Conservation (phyloP, 2,888 invertebrate genomes). For the Pollenia amentaria region DNA sequence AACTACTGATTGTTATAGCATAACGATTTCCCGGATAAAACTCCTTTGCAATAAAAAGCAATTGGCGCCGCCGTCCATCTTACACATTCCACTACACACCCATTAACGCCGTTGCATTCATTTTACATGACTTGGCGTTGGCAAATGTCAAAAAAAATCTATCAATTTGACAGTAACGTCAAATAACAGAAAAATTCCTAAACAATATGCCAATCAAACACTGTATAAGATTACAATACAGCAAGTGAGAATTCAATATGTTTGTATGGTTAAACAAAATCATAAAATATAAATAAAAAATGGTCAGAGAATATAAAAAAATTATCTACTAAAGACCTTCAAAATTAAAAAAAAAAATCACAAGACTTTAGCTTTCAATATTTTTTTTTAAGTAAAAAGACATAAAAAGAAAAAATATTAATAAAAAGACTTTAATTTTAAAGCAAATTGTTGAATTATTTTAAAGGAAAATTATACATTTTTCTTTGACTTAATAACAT, state of each 20-base stretch:
- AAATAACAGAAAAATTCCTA: constrained; percentile 9
- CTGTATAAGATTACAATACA: background rate
- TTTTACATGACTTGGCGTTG: constrained; percentile 46
- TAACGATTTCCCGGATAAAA: background rate
- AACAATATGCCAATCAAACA: constrained; percentile 41
- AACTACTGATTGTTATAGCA: no score
- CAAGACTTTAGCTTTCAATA: background rate
- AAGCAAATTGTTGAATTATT: constrained; percentile 9
- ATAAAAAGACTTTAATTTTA: constrained; percentile 15
- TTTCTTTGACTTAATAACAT: constrained; percentile 30
- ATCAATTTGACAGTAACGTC: constrained; percentile 49
- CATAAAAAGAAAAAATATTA: background rate
- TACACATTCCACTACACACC: background rate
- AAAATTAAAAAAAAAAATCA: constrained; percentile 1
- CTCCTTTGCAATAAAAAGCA: background rate
- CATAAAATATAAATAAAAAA: background rate
- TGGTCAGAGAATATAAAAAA: background rate
- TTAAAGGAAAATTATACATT: constrained; percentile 5
- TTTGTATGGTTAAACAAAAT: background rate
- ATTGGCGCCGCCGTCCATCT: background rate
- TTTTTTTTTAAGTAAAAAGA: background rate
- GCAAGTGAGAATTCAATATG: constrained; percentile 17
- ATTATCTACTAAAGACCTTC: constrained; percentile 25
- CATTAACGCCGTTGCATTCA: constrained; percentile 26
- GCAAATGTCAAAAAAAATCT: constrained; percentile 54